Evolutionary conservation across 2,797 vertebrate species (phyloP).

Genomic region (Rhodeus uyekii): DNA sequence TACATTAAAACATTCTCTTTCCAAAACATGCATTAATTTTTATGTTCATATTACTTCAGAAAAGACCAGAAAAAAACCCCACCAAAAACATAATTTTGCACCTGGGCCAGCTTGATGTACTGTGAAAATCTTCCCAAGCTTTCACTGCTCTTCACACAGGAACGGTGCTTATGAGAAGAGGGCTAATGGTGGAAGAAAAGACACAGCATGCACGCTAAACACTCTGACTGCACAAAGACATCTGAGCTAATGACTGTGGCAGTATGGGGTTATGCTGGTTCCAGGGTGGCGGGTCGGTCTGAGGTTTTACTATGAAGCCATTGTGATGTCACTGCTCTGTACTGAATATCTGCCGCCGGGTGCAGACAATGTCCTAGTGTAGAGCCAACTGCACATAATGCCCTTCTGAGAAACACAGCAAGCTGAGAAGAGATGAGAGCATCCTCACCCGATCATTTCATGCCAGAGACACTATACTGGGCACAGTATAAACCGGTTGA

Average conservation of each 20-base stretch:
- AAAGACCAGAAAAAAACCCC: too few relatives aligned
- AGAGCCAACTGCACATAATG: conserved; percentile 44
- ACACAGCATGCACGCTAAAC: conserved; percentile 34
- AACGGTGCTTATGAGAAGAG: conserved; percentile 30
- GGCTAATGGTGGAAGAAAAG: conserved; percentile 39
- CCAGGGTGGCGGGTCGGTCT: conserved; percentile 40
- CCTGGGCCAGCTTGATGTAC: background rate
- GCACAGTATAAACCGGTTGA: background rate
- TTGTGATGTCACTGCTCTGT: conserved; percentile 45
- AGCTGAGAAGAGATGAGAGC: conserved; percentile 22
- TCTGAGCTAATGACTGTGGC: conserved; percentile 43
- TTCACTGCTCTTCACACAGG: background rate
- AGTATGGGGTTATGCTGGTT: conserved; percentile 51
- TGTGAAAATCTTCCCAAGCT: conserved; percentile 24
- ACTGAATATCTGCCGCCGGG: conserved; percentile 28
- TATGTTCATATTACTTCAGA: background rate
- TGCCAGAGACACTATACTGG: background rate
- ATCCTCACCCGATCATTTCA: conserved; percentile 7
- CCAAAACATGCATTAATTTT: background rate
- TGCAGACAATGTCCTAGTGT: conserved; percentile 20
- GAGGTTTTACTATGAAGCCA: conserved; percentile 33
- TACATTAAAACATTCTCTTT: background rate
- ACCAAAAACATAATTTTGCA: background rate
- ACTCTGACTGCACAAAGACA: conserved; percentile 22
- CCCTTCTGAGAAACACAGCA: conserved; percentile 30